These are phyloP conservation scores for Microcebus lehilahytsara DNA, from an alignment of 2,113 vertebrate species.

Conservation along the genomic window DNA sequence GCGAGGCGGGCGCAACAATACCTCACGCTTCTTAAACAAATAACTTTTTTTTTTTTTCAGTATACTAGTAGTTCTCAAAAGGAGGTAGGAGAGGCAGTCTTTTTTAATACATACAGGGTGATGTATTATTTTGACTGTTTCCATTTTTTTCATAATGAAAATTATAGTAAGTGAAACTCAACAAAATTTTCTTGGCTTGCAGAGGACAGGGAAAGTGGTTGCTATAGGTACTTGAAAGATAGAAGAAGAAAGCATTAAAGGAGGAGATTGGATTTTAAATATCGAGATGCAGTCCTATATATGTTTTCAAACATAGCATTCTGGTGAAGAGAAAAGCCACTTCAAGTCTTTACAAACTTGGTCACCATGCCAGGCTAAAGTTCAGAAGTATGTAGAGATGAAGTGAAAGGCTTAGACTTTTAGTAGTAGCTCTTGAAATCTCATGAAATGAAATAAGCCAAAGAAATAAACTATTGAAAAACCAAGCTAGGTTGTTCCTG, in stretches of 20 bases:
- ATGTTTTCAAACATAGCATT: not conserved
- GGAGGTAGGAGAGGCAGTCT: not conserved
- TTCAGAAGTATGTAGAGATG: conserved; percentile 22
- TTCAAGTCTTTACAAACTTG: not conserved
- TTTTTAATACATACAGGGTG: not conserved
- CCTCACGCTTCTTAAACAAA: not conserved
- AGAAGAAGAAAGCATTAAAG: not conserved
- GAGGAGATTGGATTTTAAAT: not conserved
- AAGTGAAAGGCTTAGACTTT: not conserved
- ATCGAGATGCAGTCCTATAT: not conserved
- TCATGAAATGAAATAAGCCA: conserved; percentile 46
- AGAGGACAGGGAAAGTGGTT: not conserved
- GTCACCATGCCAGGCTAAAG: not conserved
- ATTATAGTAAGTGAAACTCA: conserved; percentile 24
- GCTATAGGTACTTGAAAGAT: not conserved
- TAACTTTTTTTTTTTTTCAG: not conserved
- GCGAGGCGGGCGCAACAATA: no score
- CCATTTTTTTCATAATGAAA: conserved; percentile 12
- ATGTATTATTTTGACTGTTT: not conserved
- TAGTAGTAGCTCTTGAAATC: conserved; percentile 11
- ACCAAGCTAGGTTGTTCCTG: not conserved
- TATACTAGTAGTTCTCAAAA: not conserved
- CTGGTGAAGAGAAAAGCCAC: not conserved
- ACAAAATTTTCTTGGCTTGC: not conserved
- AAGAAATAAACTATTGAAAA: conserved; percentile 37